Evolutionary conservation across 2,113 vertebrate species (phyloP), one percentile per base, ranked within the genome.

Genomic region (Ahaetulla prasina): DNA sequence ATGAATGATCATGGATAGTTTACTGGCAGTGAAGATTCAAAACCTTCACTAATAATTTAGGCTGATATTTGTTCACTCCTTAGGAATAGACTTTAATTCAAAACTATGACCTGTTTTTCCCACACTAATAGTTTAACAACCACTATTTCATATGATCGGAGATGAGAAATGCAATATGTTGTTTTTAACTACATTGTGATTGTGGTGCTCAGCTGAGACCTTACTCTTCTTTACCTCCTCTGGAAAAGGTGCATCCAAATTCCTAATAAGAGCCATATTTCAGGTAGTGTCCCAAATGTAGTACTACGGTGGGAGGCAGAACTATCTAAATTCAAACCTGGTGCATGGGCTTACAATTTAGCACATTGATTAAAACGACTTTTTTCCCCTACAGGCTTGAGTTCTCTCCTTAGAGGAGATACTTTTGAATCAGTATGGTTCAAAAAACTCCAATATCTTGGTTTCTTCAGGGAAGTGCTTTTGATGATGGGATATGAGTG

Each of bases 101-200:
- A 8, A 91, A 47, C 10, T 39, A 45, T 45, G 18, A 45, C 43
- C 50, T 12, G 22, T 54, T 85, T 55, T 50, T 25, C 47, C 89
- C 39, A 39, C 20, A 92, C 3, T 8, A 23, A 1, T 49, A 23
- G 0, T 92, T 93, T 84, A 89, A 93, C 84, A 93, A 25, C 85
- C 88, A 2, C 43, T 89, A 4, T 2, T 0, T 18, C 88, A 27
- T 16, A 16, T 90, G 91, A 68, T 91, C 45, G 93, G 43, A 74
- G 91, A 55, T 95, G 18, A 87, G 18, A 87, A 95, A 90, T 74
- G 93, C 30, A 23, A 22, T 90, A 94, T 91, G 88, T 92, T 96
- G 93, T 95, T 96, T 96, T 63, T 89, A 92, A 92, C 91, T 94
- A 16, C 90, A 8, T 88, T 55, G 80, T 68, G 90, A 20, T 95